Evolutionary conservation across 2,113 vertebrate genomes (phyloP).

Genomic region (Rafetus swinhoei): DNA sequence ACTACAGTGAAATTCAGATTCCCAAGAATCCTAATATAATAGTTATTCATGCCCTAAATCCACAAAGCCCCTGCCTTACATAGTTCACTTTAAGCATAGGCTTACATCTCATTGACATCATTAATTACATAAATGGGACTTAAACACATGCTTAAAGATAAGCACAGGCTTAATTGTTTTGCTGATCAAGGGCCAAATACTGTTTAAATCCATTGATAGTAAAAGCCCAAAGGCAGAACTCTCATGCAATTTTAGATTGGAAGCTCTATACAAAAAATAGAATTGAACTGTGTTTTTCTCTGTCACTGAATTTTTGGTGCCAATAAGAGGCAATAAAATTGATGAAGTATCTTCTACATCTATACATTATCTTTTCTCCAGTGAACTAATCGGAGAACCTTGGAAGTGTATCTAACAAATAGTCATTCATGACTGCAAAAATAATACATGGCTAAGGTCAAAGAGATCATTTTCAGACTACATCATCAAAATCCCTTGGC

Average conservation of each 20-base stretch:
- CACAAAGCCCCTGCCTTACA: not conserved
- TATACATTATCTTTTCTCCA: not conserved
- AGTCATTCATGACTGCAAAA: not conserved
- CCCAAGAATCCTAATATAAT: not conserved
- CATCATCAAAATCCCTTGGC: not conserved
- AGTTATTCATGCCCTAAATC: not conserved
- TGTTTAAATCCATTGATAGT: not conserved
- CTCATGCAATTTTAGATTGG: not conserved
- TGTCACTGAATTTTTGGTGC: not conserved
- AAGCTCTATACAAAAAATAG: not conserved
- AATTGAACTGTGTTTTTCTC: not conserved
- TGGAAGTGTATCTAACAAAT: not conserved
- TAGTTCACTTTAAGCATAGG: not conserved
- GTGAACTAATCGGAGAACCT: not conserved
- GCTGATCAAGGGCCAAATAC: not conserved
- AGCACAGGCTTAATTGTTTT: not conserved
- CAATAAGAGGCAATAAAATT: not conserved
- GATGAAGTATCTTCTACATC: not conserved
- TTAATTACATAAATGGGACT: not conserved
- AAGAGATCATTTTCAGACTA: fast-evolving
- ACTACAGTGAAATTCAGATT: not conserved
- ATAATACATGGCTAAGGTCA: not conserved
- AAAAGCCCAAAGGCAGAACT: not conserved
- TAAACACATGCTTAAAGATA: not conserved
- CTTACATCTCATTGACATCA: not conserved